Percentiles rank a stretch among this genome's conserved stretches.
These are phyloP conservation scores for Platichthys stellatus DNA, from an alignment of 2,113 vertebrate genomes.

Conservation along the genomic window DNA sequence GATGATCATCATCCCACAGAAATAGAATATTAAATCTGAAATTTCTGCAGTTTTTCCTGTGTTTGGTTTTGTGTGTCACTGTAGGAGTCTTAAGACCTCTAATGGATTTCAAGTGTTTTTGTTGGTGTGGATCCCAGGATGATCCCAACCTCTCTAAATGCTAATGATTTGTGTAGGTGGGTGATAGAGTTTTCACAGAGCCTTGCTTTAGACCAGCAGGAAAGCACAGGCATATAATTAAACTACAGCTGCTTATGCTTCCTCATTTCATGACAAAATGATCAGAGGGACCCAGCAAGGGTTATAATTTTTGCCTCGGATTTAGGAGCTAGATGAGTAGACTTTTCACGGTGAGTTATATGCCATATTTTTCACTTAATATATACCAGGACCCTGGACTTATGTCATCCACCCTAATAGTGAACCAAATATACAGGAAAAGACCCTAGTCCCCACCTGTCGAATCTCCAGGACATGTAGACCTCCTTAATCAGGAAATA, in stretches of 20 bases:
- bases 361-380: not conserved
- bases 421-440: no score
- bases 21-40: constrained; percentile 53
- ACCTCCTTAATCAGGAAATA: no score
- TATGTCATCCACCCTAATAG: no score
- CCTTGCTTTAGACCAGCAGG: constrained; percentile 42
- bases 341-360: not conserved
- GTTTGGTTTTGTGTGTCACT: constrained; percentile 33
- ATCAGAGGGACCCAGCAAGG: constrained; percentile 11
- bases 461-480: no score
- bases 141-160: constrained; percentile 70
- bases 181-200: constrained; percentile 11
- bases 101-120: constrained; percentile 32
- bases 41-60: constrained; percentile 32
- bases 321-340: constrained; percentile 3
- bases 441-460: no score
- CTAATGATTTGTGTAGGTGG: constrained; percentile 52
- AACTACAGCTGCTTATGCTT: constrained; percentile 9
- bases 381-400: not conserved
- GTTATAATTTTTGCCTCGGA: not conserved
- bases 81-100: constrained; percentile 20
- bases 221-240: constrained; percentile 27
- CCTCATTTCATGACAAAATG: constrained; percentile 22
- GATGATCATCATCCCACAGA: constrained; percentile 30
- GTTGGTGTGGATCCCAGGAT: constrained; percentile 36